Evolutionary conservation across 2,113 vertebrate species (phyloP).

Genomic region (Triplophysa siluroides): DNA sequence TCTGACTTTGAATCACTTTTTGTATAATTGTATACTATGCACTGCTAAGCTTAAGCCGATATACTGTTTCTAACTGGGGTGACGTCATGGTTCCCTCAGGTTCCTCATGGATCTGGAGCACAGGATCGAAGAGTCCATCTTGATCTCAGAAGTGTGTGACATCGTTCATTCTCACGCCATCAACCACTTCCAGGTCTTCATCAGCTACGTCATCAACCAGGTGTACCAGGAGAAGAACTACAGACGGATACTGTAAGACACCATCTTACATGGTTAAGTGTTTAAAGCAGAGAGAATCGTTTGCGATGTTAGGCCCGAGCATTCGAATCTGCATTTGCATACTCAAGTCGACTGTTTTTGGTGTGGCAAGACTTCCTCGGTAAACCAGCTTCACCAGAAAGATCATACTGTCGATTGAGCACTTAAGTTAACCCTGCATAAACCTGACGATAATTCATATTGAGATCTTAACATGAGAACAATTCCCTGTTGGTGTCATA

Average conservation of each 20-base stretch:
- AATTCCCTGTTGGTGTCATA: slow-evolving; percentile 41
- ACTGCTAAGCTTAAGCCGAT: background rate
- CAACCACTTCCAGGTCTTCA: slow-evolving; percentile 86
- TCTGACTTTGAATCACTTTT: background rate
- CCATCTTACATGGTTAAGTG: background rate
- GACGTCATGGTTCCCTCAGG: slow-evolving; percentile 64
- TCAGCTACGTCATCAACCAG: slow-evolving; percentile 95
- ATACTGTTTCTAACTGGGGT: background rate
- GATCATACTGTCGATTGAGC: background rate
- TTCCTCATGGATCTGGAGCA: slow-evolving; percentile 93
- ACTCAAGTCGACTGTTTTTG: background rate
- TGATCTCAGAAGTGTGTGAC: slow-evolving; percentile 93
- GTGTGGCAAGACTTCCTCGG: background rate
- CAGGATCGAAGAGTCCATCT: slow-evolving; percentile 88
- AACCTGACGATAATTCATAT: background rate
- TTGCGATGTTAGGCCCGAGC: too few species aligned
- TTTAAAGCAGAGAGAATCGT: too few species aligned
- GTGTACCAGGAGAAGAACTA: slow-evolving; percentile 95
- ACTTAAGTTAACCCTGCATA: background rate
- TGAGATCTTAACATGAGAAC: background rate
- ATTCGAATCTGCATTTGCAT: background rate
- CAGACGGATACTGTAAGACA: slow-evolving; percentile 90
- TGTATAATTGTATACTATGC: background rate
- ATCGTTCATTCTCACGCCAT: slow-evolving; percentile 85
- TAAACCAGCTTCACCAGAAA: background rate